Conservation (phyloP, 2,888 invertebrate genomes). For the Ethmia dodecea region DNA sequence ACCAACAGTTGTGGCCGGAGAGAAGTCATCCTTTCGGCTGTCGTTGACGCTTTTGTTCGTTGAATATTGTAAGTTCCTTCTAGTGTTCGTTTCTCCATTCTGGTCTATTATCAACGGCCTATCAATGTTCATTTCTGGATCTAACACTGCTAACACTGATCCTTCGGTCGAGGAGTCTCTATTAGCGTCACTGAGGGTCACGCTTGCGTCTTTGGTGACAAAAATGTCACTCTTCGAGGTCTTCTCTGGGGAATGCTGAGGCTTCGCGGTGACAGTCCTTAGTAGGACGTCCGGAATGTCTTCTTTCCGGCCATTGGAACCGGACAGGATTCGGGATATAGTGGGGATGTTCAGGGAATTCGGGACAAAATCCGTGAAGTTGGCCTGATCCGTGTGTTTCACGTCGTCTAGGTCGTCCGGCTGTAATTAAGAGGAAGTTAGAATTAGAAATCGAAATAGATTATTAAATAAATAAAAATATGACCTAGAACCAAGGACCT, state of each 20-base stretch:
- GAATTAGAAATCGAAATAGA: no score
- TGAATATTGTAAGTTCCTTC: slow-evolving; percentile 68
- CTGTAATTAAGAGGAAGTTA: no score
- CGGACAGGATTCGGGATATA: slow-evolving; percentile 90
- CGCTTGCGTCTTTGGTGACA: slow-evolving; percentile 62
- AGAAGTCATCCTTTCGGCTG: slow-evolving; percentile 54
- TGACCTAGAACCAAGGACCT: no score
- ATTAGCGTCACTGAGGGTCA: slow-evolving; percentile 61
- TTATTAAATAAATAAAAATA: no score
- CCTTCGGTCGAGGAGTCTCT: slow-evolving; percentile 69
- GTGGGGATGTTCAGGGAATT: slow-evolving; percentile 86
- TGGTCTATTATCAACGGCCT: slow-evolving; percentile 66
- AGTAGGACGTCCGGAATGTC: slow-evolving; percentile 88
- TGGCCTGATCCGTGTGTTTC: slow-evolving; percentile 64
- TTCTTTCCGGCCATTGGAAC: slow-evolving; percentile 90
- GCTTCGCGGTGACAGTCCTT: slow-evolving; percentile 80
- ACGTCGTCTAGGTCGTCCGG: slow-evolving; percentile 66
- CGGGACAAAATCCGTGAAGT: slow-evolving; percentile 81
- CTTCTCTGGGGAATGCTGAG: slow-evolving; percentile 62
- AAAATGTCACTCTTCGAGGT: slow-evolving; percentile 63
- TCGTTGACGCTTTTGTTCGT: slow-evolving; percentile 60
- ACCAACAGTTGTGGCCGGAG: slow-evolving; percentile 65
- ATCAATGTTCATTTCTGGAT: slow-evolving; percentile 73
- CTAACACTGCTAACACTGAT: slow-evolving; percentile 63
- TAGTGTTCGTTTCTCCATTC: slow-evolving; percentile 71